These are phyloP conservation scores for Ailuropoda melanoleuca DNA, from an alignment of 2,113 vertebrate species.

Conservation along the genomic window DNA sequence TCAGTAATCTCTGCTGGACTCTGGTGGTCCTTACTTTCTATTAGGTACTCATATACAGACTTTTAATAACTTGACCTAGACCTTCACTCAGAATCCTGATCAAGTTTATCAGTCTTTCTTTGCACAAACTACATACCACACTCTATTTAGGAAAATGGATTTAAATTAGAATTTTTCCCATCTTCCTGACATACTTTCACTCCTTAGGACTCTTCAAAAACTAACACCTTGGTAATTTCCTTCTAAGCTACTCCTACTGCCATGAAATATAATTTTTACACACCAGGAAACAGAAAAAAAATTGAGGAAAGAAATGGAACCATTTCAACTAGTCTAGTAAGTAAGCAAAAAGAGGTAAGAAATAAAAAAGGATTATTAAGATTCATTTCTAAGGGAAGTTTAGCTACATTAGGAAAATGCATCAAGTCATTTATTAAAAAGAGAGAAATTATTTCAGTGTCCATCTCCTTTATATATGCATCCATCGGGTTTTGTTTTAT, in stretches of 20 bases:
- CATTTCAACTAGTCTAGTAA: background rate
- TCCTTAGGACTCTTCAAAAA: background rate
- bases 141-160: background rate
- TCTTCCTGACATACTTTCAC: background rate
- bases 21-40: background rate
- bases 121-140: background rate
- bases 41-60: background rate
- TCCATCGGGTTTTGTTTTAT: background rate
- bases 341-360: background rate
- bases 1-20: background rate
- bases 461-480: background rate
- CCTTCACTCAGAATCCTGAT: background rate
- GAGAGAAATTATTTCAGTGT: background rate
- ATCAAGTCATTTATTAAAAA: background rate
- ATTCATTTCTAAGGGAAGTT: slow-evolving; percentile 29
- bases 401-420: background rate
- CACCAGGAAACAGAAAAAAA: background rate
- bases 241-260: background rate
- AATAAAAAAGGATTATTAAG: background rate
- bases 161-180: background rate
- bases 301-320: background rate
- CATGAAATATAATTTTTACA: background rate
- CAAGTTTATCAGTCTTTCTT: background rate
- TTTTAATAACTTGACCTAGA: background rate
- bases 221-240: background rate